Percentiles rank a stretch among this genome's conserved stretches.
Evolutionary conservation across 2,797 vertebrate genomes (phyloP).

Genomic region (Rhinichthys osculus): DNA sequence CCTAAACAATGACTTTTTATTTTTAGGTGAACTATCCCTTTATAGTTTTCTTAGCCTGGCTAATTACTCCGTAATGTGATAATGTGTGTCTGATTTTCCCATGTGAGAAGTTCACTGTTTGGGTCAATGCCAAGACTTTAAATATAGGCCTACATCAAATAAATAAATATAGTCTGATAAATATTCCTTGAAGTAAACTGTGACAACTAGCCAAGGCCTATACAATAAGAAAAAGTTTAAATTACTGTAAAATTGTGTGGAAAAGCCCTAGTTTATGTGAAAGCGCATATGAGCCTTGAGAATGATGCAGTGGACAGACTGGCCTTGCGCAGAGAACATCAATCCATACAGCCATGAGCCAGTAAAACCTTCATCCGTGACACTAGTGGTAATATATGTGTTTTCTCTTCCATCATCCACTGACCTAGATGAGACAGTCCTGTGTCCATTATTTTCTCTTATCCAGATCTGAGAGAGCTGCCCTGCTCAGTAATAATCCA

Average conservation of each 20-base stretch:
- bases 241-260: not conserved
- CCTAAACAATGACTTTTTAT: not conserved
- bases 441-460: constrained; percentile 5
- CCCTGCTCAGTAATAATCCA: not conserved
- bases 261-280: not conserved
- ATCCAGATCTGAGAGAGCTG: not conserved
- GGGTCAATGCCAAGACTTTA: not conserved
- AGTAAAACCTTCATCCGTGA: constrained; percentile 18
- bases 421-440: constrained; percentile 9
- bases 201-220: not conserved
- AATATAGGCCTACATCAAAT: not conserved
- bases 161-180: not conserved
- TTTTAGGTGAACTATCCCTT: not conserved
- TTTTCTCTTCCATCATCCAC: constrained; percentile 29
- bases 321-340: constrained; percentile 12
- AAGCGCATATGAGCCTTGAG: constrained; percentile 1
- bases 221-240: not conserved
- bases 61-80: not conserved
- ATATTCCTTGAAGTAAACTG: not conserved
- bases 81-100: not conserved
- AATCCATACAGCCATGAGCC: constrained; percentile 15
- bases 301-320: not conserved
- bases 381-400: constrained; percentile 4
- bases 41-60: not conserved
- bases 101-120: not conserved